These are phyloP conservation scores for Dysidea cf. avara DNA, from an alignment of 37 sponge, comb jelly and placozoan genomes.

Conservation along the genomic window DNA sequence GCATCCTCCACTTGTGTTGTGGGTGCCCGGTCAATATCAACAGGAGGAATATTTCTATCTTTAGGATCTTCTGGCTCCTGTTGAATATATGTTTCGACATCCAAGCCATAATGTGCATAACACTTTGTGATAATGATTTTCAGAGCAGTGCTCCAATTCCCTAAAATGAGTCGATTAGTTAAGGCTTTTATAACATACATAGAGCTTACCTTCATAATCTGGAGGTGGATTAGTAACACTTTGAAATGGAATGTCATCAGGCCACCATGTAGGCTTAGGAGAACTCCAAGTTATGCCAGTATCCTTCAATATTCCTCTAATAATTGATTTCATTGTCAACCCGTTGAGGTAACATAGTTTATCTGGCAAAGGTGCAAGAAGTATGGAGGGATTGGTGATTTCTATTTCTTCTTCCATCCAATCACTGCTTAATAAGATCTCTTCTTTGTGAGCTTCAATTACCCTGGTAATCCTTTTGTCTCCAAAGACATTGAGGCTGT, in stretches of 20 bases:
- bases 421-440: constrained; percentile 27
- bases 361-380: constrained; percentile 50
- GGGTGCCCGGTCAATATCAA: no score
- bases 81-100: no score
- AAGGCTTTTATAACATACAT: no score
- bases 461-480: constrained; percentile 58
- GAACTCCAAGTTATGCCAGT: constrained; percentile 54
- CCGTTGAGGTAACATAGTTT: constrained; percentile 48
- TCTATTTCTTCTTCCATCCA: neutral
- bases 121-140: no score
- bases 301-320: constrained; percentile 65
- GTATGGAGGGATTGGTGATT: neutral
- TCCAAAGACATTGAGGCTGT: constrained; percentile 57
- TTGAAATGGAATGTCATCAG: constrained; percentile 53
- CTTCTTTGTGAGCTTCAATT: constrained; percentile 53
- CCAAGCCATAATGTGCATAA: no score
- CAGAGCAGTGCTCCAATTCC: no score
- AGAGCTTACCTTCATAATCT: constrained; percentile 35
- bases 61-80: no score
- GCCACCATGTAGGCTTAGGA: constrained; percentile 69
- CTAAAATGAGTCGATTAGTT: no score
- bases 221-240: constrained; percentile 39
- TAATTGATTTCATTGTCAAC: constrained; percentile 34
- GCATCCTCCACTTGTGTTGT: no score
- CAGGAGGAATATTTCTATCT: no score